Evolutionary conservation across 2,888 invertebrate genomes (phyloP), one percentile per base, ranked within the genome.

Genomic region (Anticlea derivata): DNA sequence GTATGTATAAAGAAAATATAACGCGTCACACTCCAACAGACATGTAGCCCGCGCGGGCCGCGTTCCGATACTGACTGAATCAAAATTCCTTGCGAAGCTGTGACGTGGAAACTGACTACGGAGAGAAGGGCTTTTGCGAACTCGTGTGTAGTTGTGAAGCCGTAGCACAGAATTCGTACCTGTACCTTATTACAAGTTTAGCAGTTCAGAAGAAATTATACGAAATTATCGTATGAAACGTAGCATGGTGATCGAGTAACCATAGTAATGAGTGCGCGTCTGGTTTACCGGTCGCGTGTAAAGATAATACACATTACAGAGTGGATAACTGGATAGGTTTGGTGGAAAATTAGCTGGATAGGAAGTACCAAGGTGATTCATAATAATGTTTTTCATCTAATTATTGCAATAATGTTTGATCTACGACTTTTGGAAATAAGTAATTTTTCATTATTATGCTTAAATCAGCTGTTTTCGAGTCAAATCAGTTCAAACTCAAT

Each of bases 1-100:
- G 55, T 59, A 12, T 61, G 55, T 59, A 12, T 33, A 58, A 31
- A 58, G 61, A 61, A 59, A 66, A 66, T 55, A 7, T 10, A 48
- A 43, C 39, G 40, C 58, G 65, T 17, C 65, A 56, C 64, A n/a
- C n/a, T n/a, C 64, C 65, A 54, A 55, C 44, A 11, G 39, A 30
- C 60, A 80, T 78, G 75, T 73, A 67, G 58, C 58, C 65, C 48
- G 53, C 70, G 58, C 78, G 75, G 72, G 76, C 73, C 74, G 68
- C 78, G 76, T 69, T 79, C 70, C 72, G 73, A 70, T 73, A 86
- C 87, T 85, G 79, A 78, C 87, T 85, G 79, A 78, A 45, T 50
- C 46, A 38, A 67, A 55, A 39, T 60, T 47, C 53, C 61, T 63
- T 66, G 55, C 61, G 37, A 58, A 38, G 50, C 40, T 49, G 58